phyloP scores from a whole-genome alignment of 2,888 invertebrate genomes.

The Gnatocerus cornutus region DNA sequence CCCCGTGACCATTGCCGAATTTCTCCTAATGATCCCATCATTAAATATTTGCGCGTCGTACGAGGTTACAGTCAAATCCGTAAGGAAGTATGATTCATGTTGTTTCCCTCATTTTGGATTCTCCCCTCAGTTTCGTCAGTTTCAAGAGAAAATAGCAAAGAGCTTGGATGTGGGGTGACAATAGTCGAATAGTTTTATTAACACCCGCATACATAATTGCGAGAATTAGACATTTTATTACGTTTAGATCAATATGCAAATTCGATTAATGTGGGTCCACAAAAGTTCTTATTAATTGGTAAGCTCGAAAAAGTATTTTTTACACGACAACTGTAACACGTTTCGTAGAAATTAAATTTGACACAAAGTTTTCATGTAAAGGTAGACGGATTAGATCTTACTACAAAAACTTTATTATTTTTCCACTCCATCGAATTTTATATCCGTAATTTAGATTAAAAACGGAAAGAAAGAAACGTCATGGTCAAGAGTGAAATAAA shows the following conservation, averaged over 20 bases:
- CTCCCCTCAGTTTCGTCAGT: constrained; percentile 64
- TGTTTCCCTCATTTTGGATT: constrained; percentile 68
- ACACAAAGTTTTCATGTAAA: too few species aligned
- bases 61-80: constrained; percentile 55
- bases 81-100: constrained; percentile 69
- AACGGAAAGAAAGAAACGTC: too few species aligned
- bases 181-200: constrained; percentile 62
- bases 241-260: constrained; percentile 21
- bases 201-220: constrained; percentile 62
- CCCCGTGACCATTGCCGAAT: constrained; percentile 44
- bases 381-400: too few species aligned
- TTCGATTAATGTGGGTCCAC: constrained; percentile 7
- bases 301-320: constrained; percentile 12
- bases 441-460: too few species aligned
- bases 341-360: too few species aligned
- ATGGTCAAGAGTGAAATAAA: too few species aligned
- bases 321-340: too few species aligned
- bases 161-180: constrained; percentile 59
- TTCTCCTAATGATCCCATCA: constrained; percentile 61
- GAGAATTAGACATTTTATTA: constrained; percentile 43
- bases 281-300: constrained; percentile 22
- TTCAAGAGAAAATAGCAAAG: constrained; percentile 65
- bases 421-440: neutral
- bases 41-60: constrained; percentile 63
- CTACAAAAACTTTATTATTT: neutral